Conservation (phyloP, 2,113 vertebrate species). For the Brachirus orientalis region DNA sequence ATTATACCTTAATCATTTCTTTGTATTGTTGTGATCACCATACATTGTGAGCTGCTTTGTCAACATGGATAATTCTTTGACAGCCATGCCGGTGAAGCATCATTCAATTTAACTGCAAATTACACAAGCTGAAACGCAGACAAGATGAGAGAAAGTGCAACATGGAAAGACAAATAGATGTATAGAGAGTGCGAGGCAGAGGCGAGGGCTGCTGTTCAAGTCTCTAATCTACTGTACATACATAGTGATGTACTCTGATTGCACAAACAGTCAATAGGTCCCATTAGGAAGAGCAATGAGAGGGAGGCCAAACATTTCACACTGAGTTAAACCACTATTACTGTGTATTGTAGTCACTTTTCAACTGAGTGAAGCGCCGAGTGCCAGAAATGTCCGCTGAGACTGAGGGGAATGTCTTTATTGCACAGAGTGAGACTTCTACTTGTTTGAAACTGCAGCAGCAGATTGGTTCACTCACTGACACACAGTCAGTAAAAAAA, state of each 20-base stretch:
- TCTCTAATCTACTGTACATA: conserved; percentile 83
- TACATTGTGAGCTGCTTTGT: conserved; percentile 67
- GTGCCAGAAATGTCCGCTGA: not conserved
- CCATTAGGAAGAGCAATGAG: conserved; percentile 71
- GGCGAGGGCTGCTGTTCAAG: conserved; percentile 2
- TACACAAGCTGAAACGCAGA: not conserved
- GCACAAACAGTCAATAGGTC: conserved; percentile 72
- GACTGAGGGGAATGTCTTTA: not conserved
- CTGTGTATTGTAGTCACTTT: conserved; percentile 35
- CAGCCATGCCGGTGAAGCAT: conserved; percentile 7
- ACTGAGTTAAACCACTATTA: conserved; percentile 66
- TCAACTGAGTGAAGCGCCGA: conserved; percentile 18
- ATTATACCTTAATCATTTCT: conserved; percentile 74
- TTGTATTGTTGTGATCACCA: conserved; percentile 72
- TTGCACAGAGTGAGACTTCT: not conserved
- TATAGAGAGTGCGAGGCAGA: conserved; percentile 29
- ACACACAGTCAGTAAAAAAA: no score
- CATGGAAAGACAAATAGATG: conserved; percentile 29
- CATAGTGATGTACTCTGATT: conserved; percentile 71
- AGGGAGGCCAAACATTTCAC: conserved; percentile 58
- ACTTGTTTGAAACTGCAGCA: no score
- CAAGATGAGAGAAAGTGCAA: conserved; percentile 4
- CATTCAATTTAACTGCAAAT: conserved; percentile 50
- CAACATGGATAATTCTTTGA: conserved; percentile 62
- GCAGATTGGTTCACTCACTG: no score